Evolutionary conservation across 2,888 invertebrate genomes (phyloP).

Genomic region (Ischnus inquisitorius): DNA sequence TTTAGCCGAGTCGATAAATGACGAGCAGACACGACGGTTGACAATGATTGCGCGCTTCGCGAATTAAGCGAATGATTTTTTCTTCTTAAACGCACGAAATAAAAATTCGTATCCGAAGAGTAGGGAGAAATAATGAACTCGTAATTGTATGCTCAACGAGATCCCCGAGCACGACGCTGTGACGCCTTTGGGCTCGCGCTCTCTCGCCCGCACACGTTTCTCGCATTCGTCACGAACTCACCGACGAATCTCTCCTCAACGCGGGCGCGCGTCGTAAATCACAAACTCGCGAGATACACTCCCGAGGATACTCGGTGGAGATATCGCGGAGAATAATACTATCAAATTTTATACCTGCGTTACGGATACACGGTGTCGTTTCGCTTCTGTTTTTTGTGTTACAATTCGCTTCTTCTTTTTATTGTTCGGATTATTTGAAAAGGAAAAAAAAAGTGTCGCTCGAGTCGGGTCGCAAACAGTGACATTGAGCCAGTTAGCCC

Average conservation of each 20-base stretch:
- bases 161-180: slow-evolving; percentile 2
- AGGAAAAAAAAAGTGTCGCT: not conserved
- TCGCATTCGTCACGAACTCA: not conserved
- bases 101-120: not conserved
- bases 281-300: slow-evolving; percentile 9
- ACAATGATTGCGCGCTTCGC: not conserved
- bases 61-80: not conserved
- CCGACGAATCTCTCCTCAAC: not conserved
- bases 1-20: slow-evolving; percentile 12
- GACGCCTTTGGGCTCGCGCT: not conserved
- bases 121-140: not conserved
- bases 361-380: not conserved
- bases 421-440: not conserved
- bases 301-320: slow-evolving; percentile 26
- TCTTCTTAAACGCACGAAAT: too few species aligned
- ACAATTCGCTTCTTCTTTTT: not conserved
- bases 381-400: not conserved
- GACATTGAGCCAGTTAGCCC: slow-evolving; percentile 32
- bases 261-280: not conserved
- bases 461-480: not conserved
- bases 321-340: slow-evolving; percentile 30
- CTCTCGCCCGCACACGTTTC: not conserved
- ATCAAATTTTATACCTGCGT: not conserved
- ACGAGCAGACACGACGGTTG: not conserved
- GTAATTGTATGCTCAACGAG: slow-evolving; percentile 11